Base-by-base conservation (phyloP, 2,113 vertebrate species). In the Rallus limicola region DNA sequence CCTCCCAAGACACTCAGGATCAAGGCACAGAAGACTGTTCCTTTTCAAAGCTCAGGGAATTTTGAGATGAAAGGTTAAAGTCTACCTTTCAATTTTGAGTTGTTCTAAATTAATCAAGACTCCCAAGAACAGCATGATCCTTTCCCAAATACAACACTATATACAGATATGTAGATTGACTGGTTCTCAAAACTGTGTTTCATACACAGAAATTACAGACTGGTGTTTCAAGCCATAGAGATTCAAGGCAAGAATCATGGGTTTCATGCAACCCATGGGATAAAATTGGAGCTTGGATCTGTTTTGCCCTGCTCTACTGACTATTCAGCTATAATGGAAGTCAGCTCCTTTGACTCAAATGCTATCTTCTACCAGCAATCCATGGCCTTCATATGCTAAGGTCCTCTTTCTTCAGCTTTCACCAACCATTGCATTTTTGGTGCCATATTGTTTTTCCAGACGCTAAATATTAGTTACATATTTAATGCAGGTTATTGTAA, bases 211-310 rank as follows among this genome's bases (percentile, higher is more conserved):
- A 69, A 74, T 0, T 55, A 19, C 50, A 67, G 40, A 55, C 15
- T 10, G 38, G 18, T 2, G 7, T 83, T 82, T 78, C 36, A 75
- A 79, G 40, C 26, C 34, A 38, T 52, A 60, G 6, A 71, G n/a
- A 88, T 19, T 70, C 63, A 74, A 65, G 26, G 59, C 13, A 88
- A 86, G 40, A 89, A 86, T 36, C 17, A 10, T 0, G 8, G 67
- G 29, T 76, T 77, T 88, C 44, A 62, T 1, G 2, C 8, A 76
- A 50, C 0, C 5, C 21, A 50, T 3, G 8, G 26, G 40, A 87
- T 52, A 85, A 88, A 92, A 89, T 0, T 29, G 4, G 26, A 53
- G 29, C 28, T 78, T 0, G 0, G 31, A 59, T 34, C 26, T 62
- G 46, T 64, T 83, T 59, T 71, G 29, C 36, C 20, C 21, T 25